Base-by-base conservation (phyloP, 2,797 vertebrate species). In the Allobates femoralis region DNA sequence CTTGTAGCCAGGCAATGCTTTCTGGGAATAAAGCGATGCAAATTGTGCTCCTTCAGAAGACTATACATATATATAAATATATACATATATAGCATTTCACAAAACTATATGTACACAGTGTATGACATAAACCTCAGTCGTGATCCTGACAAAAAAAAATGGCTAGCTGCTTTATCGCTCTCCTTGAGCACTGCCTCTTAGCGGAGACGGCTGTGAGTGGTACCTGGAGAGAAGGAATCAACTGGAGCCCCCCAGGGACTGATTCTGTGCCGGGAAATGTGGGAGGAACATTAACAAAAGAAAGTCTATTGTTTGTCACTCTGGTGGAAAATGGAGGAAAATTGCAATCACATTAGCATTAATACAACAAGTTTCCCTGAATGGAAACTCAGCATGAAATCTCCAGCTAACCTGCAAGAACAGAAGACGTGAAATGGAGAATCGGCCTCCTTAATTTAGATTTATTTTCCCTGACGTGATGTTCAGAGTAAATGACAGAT, bases 271-370 rank as follows among this genome's bases (percentile, higher is more conserved):
- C 53, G 55, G 66, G 75, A 87, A 87, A 79, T 79, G 86, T 87
- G 75, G 81, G 81, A 79, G 81, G 86, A 79, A 83, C 64, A 60
- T 62, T 79, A 67, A 87, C 86, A 87, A 86, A 83, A 79, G 81
- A 79, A 87, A 41, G 41, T 83, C 77, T 74, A 88, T 85, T 88
- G 83, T 85, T 62, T 84, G 77, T 83, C 86, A 87, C 81, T 84
- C 86, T 46, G 66, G n/a, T 79, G 76, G 76, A 79, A 87, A 84
- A 84, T 79, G 75, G 81, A 79, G 50, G 75, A 73, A 84, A 84
- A 87, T 83, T 87, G 77, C 86, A 87, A 76, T 85, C 78, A 85
- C 83, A 88, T 88, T 88, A 84, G 58, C 82, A 85, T 88, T 81
- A 75, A 85, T 85, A 88, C 77, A 85, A 84, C 66, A 84, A 84